Conservation (phyloP, 2,888 invertebrate genomes). For the Leucophora obtusa region DNA sequence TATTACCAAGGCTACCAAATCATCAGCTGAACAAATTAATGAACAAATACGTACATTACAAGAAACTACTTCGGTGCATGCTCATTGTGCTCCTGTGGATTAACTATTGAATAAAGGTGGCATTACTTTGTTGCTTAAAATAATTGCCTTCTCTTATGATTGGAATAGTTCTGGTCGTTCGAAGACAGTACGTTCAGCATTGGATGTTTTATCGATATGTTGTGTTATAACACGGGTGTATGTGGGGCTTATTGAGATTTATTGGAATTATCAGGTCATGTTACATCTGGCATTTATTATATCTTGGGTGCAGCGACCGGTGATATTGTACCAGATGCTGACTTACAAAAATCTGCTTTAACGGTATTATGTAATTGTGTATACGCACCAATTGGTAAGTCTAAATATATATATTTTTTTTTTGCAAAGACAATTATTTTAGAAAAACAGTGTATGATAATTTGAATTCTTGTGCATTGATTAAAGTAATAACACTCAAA, state of each 20-base stretch:
- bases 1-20: slow-evolving; percentile 82
- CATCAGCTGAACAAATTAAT: slow-evolving; percentile 88
- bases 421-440: no score
- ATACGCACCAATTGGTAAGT: slow-evolving; percentile 90
- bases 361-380: slow-evolving; percentile 95
- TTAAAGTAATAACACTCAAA: no score
- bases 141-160: slow-evolving; percentile 92
- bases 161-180: slow-evolving; percentile 90
- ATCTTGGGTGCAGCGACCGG: slow-evolving; percentile 93
- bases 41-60: slow-evolving; percentile 91
- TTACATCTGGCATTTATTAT: slow-evolving; percentile 89
- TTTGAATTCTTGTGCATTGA: no score
- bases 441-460: no score
- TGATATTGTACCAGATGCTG: slow-evolving; percentile 92
- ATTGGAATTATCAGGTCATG: slow-evolving; percentile 87
- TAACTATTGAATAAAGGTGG: slow-evolving; percentile 91
- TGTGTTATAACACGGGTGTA: slow-evolving; percentile 92
- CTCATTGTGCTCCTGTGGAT: slow-evolving; percentile 93
- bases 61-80: slow-evolving; percentile 85
- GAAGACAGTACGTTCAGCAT: slow-evolving; percentile 88
- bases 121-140: slow-evolving; percentile 87
- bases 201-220: slow-evolving; percentile 94
- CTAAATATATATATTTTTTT: no score
- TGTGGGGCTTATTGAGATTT: slow-evolving; percentile 85
- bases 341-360: slow-evolving; percentile 94